Base-by-base conservation (phyloP, 2,797 vertebrate species). In the Prunella strophiata region DNA sequence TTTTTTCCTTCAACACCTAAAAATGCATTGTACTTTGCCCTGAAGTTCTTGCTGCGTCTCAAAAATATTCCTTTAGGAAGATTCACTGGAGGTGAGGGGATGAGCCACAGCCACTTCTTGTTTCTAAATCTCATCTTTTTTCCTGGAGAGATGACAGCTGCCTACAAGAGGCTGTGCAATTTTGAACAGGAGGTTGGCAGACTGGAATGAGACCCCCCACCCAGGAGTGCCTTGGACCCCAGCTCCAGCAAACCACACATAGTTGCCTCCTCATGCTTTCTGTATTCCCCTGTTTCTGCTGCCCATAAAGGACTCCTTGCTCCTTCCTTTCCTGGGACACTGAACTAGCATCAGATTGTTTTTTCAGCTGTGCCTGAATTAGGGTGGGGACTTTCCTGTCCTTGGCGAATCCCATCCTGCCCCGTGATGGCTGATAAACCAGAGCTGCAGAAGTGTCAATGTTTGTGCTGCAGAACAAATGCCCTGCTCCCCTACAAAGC, bases 181-280 rank as follows among this genome's bases (percentile, higher is more conserved):
- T 88, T 26, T 42, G 21, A 77, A 29, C 1, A 22, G 16, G 38
- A 75, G 47, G 13, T 9, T 4, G 2, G 27, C 47, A 58, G 66
- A 34, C 50, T 58, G 50, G 70, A 83, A 43, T 32, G n/a, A 67
- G 23, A 47, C 3, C 2, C 7, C 15, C 16, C 21, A 36, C 36
- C 21, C 30, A 19, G 68, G 42, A 89, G 38, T 50, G 34, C 47
- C 59, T 34, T 23, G 48, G 21, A 63, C 8, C 17, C 43, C 57
- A 76, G 29, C 40, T 70, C 63, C 20, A 73, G 43, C 16, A 57
- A 0, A 0, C 13, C 3, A 2, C n/a, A 12, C 2, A 4, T 29
- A 30, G 36, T 58, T 70, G 16, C 18, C 21, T 57, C 42, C 38
- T 80, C 11, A 4, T 10, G 42, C n/a, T 74, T 88, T 80, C 63